Base-by-base conservation (phyloP, 2,113 vertebrate genomes). In the Noctilio leporinus region DNA sequence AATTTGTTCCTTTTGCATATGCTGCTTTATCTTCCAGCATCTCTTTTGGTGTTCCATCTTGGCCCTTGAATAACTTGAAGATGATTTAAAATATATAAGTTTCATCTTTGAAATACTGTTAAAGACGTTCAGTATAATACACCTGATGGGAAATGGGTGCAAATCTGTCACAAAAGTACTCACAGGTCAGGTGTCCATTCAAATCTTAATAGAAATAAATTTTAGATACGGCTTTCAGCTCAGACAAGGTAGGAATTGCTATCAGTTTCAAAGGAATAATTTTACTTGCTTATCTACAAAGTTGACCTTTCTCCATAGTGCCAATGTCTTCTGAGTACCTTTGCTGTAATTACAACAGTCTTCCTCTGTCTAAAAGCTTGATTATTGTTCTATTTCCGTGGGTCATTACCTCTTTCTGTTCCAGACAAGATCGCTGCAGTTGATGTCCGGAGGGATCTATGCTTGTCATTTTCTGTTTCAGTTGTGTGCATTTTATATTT, bases 61-160 rank as follows among this genome's bases (percentile, higher is more conserved):
- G 65, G 40, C 7, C 10, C 24, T 82, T 92, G 38, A 84, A 82
- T 88, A 93, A 86, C 92, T 87, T 92, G 90, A 80, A 11, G 6
- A 64, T 89, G 76, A 72, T 85, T 93, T 85, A 64, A 92, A 90
- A 88, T 86, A 93, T 94, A 83, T 91, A 95, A 93, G 55, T 81
- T 1, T 49, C 10, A 1, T 77, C 55, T 86, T 95, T 86, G 40
- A 89, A 75, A 82, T 94, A 24, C 22, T 86, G 26, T 86, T 70
- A 93, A 90, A 67, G 65, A 78, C 33, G 53, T 40, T 91, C 35
- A 47, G 82, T 65, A 53, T 7, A 85, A 53, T 78, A 30, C 17
- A 67, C 6, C 7, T 55, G 47, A n/a, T 73, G 30, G 59, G 14
- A 72, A 81, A 73, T 35, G 64, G 35, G 35, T 76, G 4, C 38